Evolutionary conservation across 2,888 invertebrate genomes (phyloP).

Genomic region (Acanthoscelides obtectus): DNA sequence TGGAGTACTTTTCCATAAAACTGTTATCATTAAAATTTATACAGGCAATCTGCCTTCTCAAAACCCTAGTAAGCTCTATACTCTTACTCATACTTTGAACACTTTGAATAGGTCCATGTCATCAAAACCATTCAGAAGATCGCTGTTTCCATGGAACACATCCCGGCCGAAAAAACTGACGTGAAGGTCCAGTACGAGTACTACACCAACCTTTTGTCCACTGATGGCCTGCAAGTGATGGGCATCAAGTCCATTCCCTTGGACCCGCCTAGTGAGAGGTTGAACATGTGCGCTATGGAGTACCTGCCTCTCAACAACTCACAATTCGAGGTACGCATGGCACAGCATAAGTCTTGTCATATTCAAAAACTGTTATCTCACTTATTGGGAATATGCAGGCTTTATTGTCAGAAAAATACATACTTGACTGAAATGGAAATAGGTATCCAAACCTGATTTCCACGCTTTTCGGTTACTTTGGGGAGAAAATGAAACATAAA

Average conservation of each 20-base stretch:
- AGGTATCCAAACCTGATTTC: too few relatives aligned
- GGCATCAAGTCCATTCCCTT: slow-evolving; percentile 33
- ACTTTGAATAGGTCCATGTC: slow-evolving; percentile 53
- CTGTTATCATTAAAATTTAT: too few relatives aligned
- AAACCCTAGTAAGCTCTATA: too few relatives aligned
- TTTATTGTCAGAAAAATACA: too few relatives aligned
- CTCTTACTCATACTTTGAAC: too few relatives aligned
- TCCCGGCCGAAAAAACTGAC: slow-evolving; percentile 35
- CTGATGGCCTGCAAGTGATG: slow-evolving; percentile 39
- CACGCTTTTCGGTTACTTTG: too few relatives aligned
- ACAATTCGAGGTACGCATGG: slow-evolving; percentile 28
- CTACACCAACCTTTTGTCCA: slow-evolving; percentile 36
- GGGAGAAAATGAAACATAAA: too few relatives aligned
- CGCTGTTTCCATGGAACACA: slow-evolving; percentile 41
- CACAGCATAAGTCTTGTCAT: not conserved
- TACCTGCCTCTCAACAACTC: slow-evolving; percentile 32
- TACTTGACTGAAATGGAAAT: too few relatives aligned
- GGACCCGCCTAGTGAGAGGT: slow-evolving; percentile 28
- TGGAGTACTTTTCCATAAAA: too few relatives aligned
- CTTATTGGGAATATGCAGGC: too few relatives aligned
- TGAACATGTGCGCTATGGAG: slow-evolving; percentile 37
- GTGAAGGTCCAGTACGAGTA: slow-evolving; percentile 36
- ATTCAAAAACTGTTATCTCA: not conserved
- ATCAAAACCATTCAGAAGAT: slow-evolving; percentile 59
- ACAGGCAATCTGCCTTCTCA: too few relatives aligned